phyloP scores from a whole-genome alignment of 1,140 invertebrate genomes.

The Lepidurus packardi region DNA sequence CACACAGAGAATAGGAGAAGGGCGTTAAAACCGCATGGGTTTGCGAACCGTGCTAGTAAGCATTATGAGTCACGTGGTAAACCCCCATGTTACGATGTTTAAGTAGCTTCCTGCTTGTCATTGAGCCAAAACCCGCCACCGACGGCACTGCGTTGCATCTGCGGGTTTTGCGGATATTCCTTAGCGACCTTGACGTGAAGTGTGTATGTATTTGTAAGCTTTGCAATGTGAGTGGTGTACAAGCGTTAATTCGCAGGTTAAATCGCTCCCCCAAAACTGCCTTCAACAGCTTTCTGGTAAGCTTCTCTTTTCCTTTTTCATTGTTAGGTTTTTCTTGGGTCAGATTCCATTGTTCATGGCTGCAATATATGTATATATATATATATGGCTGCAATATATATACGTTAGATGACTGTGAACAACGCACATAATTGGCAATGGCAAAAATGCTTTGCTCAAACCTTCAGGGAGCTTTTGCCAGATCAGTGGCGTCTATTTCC shows the following conservation, averaged over 20 bases:
- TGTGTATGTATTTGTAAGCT: no score
- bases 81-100: background rate
- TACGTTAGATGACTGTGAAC: background rate
- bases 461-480: background rate
- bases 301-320: no score
- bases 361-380: no score
- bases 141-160: background rate
- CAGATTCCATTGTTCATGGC: background rate
- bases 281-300: no score
- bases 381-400: background rate
- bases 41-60: no score
- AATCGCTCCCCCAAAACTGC: no score
- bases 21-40: no score
- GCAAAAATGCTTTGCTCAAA: background rate
- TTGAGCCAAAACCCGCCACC: background rate
- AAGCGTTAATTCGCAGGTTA: no score
- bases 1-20: no score
- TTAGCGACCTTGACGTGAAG: no score
- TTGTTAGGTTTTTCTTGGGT: background rate
- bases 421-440: background rate
- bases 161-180: background rate
- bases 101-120: background rate
- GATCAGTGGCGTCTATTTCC: constrained; percentile 7
- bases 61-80: background rate
- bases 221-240: no score